Conservation (phyloP, 2,888 invertebrate genomes). For the Heliconius sara region DNA sequence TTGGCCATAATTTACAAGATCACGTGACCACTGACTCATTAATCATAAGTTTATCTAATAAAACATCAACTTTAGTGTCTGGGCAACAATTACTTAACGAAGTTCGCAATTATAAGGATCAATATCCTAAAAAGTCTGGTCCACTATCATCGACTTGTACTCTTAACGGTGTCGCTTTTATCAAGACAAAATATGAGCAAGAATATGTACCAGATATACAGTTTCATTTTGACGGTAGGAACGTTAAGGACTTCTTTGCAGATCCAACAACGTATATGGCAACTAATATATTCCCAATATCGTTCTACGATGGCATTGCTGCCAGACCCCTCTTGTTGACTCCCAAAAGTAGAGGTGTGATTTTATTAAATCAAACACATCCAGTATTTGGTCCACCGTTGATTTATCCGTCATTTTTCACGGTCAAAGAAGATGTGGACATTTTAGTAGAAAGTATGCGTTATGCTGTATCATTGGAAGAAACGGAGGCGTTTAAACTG, state of each 20-base stretch:
- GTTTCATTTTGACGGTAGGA: constrained; percentile 85
- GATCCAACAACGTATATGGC: constrained; percentile 82
- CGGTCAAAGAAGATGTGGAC: constrained; percentile 85
- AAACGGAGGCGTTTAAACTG: constrained; percentile 84
- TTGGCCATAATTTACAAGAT: constrained; percentile 90
- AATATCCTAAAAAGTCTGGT: constrained; percentile 71
- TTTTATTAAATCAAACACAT: constrained; percentile 87
- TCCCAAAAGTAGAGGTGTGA: constrained; percentile 86
- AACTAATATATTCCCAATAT: constrained; percentile 79
- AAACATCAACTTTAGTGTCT: constrained; percentile 78
- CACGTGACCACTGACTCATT: constrained; percentile 87
- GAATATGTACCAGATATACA: constrained; percentile 86
- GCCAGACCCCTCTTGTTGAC: constrained; percentile 85
- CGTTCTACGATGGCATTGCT: constrained; percentile 86
- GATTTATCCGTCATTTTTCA: constrained; percentile 88
- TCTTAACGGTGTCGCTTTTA: constrained; percentile 84
- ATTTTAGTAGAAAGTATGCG: constrained; percentile 85
- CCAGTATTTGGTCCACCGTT: constrained; percentile 89
- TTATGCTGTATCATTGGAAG: constrained; percentile 83
- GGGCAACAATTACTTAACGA: constrained; percentile 71
- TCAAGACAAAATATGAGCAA: constrained; percentile 80
- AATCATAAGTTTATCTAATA: constrained; percentile 75
- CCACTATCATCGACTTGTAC: constrained; percentile 83
- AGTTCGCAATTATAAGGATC: constrained; percentile 71
- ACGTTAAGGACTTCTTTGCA: constrained; percentile 82